phyloP scores from a whole-genome alignment of 2,797 vertebrate species.

The Numenius phaeopus region DNA sequence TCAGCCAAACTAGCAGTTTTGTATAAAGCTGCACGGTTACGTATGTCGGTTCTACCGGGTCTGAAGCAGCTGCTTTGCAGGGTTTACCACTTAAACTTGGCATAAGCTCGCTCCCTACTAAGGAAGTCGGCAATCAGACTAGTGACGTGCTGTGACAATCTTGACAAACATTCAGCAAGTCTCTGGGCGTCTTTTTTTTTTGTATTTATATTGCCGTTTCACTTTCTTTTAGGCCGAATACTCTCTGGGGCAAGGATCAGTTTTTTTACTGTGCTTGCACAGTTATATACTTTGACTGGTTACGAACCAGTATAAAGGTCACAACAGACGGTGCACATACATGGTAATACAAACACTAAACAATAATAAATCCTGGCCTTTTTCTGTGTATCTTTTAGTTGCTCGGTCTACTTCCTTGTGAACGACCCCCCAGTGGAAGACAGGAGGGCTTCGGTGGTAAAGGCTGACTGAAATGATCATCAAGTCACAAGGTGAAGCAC shows the following conservation, averaged over 20 bases:
- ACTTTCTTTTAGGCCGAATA: neutral
- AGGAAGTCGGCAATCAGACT: neutral
- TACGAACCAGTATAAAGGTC: constrained; percentile 23
- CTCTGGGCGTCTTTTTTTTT: neutral
- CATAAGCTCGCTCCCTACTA: neutral
- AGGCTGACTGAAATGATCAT: neutral
- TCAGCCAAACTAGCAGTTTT: neutral
- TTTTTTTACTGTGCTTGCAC: neutral
- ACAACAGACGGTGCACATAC: neutral
- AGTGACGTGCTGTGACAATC: neutral
- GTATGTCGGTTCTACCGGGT: neutral
- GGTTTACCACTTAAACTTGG: neutral
- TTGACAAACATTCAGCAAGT: neutral
- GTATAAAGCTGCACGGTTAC: neutral
- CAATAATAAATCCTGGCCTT: neutral
- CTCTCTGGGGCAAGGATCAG: neutral
- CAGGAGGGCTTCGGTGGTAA: neutral
- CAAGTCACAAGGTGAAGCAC: neutral
- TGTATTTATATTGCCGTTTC: neutral
- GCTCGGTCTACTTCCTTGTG: neutral
- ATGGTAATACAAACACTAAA: neutral
- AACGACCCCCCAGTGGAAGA: neutral
- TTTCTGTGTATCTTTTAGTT: neutral
- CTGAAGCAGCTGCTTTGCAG: neutral
- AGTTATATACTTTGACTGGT: neutral